Base-by-base conservation (phyloP, 30 jellyfish, hydroid and myxozoan species). In the Turritopsis rubra region DNA sequence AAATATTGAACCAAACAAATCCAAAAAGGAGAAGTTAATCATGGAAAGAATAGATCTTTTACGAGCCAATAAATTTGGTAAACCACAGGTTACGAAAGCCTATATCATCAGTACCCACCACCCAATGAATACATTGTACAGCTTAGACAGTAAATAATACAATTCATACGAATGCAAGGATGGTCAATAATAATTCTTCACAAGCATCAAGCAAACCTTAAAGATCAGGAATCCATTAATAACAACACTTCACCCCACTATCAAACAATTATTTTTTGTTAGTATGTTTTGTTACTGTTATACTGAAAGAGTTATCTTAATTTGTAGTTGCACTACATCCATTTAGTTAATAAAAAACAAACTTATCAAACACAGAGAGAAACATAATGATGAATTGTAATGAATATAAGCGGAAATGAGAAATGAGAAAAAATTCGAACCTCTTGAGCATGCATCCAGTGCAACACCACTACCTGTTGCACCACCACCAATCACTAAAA, bases 381-480 rank as follows among this genome's bases (percentile, higher is more conserved):
- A 3, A 41, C 13, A 3, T 41, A 13, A 3, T 41, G 60, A 41
- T 41, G 60, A 41, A 41, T 41, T 41, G 60, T 3, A 41, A 41
- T 41, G 60, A n/a, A n/a, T n/a, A n/a, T n/a, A n/a, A n/a, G n/a
- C n/a, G n/a, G n/a, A n/a, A n/a, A n/a, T n/a, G n/a, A n/a, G n/a
- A n/a, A n/a, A n/a, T n/a, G n/a, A n/a, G n/a, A n/a, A n/a, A n/a
- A 74, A 74, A 16, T 9, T 22, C 83, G 22, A 41, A 89, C 99
- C 99, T 78, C 97, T 86, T 26, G 96, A 66, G 19, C 88, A 82
- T 21, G 99, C 97, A 86, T 89, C 99, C 24, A 89, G 86, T 1
- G 99, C 99, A 29, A 91, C 97, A 22, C 99, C 99, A 83, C 96
- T 83, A 28, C 99, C 99, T 0, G 99, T 95, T 19, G 99, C 99